Evolutionary conservation across 2,888 invertebrate species (phyloP), one percentile per base, ranked within the genome.

Genomic region (Crematogaster levior): DNA sequence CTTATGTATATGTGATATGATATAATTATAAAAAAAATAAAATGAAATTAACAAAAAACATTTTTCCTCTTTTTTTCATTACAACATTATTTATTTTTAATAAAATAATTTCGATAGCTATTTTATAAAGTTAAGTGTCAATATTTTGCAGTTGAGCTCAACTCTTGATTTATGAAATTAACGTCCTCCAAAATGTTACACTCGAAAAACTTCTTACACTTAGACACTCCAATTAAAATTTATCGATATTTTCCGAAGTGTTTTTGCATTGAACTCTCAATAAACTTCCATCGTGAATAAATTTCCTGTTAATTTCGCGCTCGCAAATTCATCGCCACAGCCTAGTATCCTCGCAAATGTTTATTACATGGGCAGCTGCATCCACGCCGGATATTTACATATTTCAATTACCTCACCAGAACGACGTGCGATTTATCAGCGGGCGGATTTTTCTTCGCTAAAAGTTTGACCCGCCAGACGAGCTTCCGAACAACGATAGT

Each of bases 301-400:
- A 70, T 70, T 46, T 27, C 51, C 9, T n/a, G 61, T 75, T 75
- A 75, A 75, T 65, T 40, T 34, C 30, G 30, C 53, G 27, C 68
- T 40, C 53, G 66, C 56, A 1, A 70, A 70, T 70, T 70, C 77
- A 68, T 68, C 40, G 53, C 53, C 9, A 7, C 21, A 30, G 18
- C 74, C 12, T 15, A 37, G 24, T n/a, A 48, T 21, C 77, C 53
- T 43, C 77, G 56, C 34, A 40, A 70, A 56, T 70, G 70, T 79
- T 79, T 56, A 70, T 75, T 70, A 51, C n/a, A 63, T 10, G 56
- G n/a, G 24, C 68, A 56, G 43, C 70, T 77, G 77, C 30, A 70
- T 34, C 56, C 43, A 34, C 53, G 56, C 34, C 56, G 77, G 70
- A 46, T 79, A 79, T 79, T 79, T 79, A 58, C 70, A 79, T 79